A percentile compares a stretch with the other conserved stretches of the same genome.
Conservation (phyloP, 2,888 invertebrate genomes). For the Nebria brevicollis region DNA sequence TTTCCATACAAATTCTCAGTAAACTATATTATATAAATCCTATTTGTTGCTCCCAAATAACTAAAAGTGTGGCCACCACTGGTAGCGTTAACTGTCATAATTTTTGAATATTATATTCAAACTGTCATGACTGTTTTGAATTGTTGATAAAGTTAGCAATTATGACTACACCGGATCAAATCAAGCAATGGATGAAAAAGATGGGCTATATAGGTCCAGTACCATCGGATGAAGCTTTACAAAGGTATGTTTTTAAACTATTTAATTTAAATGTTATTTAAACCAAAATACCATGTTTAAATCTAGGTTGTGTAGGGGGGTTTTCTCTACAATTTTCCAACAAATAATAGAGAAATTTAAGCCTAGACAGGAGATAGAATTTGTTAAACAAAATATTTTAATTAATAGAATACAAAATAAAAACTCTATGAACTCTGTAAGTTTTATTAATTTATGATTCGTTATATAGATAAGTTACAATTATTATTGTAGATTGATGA, state of each 20-base stretch:
- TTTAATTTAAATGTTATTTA: not conserved
- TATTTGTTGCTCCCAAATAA: no score
- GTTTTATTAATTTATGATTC: not conserved
- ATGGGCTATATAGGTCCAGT: conserved; percentile 34
- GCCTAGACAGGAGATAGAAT: conserved; percentile 26
- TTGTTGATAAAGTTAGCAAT: no score
- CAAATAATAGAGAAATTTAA: conserved; percentile 32
- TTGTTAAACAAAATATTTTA: conserved; percentile 19
- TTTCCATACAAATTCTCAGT: no score
- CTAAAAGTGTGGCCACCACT: no score
- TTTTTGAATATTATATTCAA: no score
- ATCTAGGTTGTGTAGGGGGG: conserved; percentile 30
- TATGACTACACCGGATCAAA: conserved; percentile 26
- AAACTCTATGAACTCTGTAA: not conserved
- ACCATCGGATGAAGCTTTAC: conserved; percentile 36
- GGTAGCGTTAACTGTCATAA: no score
- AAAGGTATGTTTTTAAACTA: conserved; percentile 6
- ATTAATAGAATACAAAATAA: conserved; percentile 11
- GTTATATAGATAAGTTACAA: not conserved
- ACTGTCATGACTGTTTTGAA: no score
- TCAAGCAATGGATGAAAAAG: conserved; percentile 33
- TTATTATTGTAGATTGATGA: conserved; percentile 8
- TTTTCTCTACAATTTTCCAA: conserved; percentile 28
- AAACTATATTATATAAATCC: no score
- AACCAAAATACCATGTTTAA: conserved; percentile 3